phyloP scores from a whole-genome alignment of 1,140 invertebrate genomes.

The Trachelipus rathkii region DNA sequence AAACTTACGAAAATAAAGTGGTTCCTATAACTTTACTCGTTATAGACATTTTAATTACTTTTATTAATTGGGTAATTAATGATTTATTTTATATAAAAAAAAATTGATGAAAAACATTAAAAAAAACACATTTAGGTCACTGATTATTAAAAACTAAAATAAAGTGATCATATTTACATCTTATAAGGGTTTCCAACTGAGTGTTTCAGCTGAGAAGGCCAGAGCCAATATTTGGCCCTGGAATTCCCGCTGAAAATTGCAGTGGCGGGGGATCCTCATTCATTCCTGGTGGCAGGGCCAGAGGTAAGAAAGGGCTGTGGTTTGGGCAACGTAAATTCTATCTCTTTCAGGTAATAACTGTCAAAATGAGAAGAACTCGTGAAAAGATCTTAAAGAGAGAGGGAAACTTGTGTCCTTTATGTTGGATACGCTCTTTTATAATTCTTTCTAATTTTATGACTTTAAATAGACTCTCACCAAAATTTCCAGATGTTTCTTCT shows the following conservation, averaged over 20 bases:
- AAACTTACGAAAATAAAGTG: background rate
- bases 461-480: too few species aligned
- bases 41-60: too few species aligned
- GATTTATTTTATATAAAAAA: too few species aligned
- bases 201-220: slow-evolving; percentile 1
- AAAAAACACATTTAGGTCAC: background rate
- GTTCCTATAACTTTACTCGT: too few species aligned
- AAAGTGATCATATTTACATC: background rate
- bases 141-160: background rate
- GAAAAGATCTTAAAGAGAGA: too few species aligned
- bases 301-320: background rate
- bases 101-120: too few species aligned
- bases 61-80: too few species aligned
- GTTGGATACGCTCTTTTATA: background rate
- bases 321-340: background rate
- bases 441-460: background rate
- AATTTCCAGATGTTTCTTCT: too few species aligned
- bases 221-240: background rate
- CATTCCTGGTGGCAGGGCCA: slow-evolving; percentile 6
- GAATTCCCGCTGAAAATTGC: background rate
- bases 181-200: background rate
- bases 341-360: background rate
- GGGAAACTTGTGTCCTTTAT: background rate
- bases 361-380: background rate
- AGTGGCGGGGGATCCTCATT: slow-evolving; percentile 7